A percentile compares a stretch with the other conserved stretches of the same genome.
Conservation (phyloP, 2,888 invertebrate species). For the Ctena decussata region DNA sequence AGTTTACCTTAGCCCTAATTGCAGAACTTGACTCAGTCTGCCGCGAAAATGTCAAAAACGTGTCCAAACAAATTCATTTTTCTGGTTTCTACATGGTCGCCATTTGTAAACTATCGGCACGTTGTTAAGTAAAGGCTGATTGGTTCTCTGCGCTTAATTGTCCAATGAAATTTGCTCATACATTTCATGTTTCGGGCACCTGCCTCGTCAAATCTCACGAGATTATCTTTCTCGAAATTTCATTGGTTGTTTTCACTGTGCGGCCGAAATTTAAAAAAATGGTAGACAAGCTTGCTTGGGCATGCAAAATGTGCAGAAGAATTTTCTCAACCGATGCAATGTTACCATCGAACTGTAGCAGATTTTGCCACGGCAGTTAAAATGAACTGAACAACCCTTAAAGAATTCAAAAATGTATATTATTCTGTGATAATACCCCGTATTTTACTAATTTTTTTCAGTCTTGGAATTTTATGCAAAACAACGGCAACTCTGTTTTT, state of each 20-base stretch:
- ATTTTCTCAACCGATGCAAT: too few species aligned
- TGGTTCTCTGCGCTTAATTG: conserved; percentile 29
- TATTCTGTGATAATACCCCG: too few species aligned
- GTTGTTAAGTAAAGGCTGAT: conserved; percentile 50
- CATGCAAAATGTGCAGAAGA: conserved; percentile 52
- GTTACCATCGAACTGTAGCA: too few species aligned
- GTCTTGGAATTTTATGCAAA: too few species aligned
- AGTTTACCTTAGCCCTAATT: background rate
- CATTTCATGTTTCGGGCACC: conserved; percentile 5
- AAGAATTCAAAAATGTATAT: too few species aligned
- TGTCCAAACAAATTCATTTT: conserved; percentile 62
- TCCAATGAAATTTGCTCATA: conserved; percentile 56
- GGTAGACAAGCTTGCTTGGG: conserved; percentile 69
- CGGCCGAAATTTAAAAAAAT: conserved; percentile 79
- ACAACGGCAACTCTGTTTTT: too few species aligned
- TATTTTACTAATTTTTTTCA: too few species aligned
- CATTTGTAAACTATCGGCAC: conserved; percentile 61
- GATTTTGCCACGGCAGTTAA: too few species aligned
- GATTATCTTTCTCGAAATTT: conserved; percentile 37
- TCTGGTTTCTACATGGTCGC: conserved; percentile 39
- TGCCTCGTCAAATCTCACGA: conserved; percentile 48
- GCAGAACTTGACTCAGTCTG: conserved; percentile 17
- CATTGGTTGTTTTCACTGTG: conserved; percentile 67
- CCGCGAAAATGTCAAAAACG: conserved; percentile 51
- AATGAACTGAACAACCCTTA: too few species aligned